Evolutionary conservation across 2,888 invertebrate genomes (phyloP).

Genomic region (Drosophila tripunctata): DNA sequence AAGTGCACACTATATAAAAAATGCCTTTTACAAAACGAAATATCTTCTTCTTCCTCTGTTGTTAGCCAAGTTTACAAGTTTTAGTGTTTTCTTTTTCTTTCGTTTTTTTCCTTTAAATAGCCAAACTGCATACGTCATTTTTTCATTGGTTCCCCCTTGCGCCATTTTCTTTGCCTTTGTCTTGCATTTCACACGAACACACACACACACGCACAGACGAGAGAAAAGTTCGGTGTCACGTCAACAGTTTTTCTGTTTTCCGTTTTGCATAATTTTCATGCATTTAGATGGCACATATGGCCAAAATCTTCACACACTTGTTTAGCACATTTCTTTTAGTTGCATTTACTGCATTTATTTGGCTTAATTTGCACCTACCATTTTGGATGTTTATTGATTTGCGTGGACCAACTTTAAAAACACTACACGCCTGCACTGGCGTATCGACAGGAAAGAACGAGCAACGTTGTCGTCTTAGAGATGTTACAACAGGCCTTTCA

Average conservation of each 20-base stretch:
- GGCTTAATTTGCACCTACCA: slow-evolving; percentile 82
- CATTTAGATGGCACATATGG: slow-evolving; percentile 4
- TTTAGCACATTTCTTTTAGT: slow-evolving; percentile 8
- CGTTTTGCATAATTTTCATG: slow-evolving; percentile 38
- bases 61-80: slow-evolving; percentile 13
- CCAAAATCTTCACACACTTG: slow-evolving; percentile 24
- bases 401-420: slow-evolving; percentile 87
- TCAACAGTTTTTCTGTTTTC: slow-evolving; percentile 63
- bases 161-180: slow-evolving; percentile 72
- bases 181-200: slow-evolving; percentile 68
- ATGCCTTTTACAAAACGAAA: slow-evolving; percentile 13
- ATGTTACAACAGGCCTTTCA: slow-evolving; percentile 10
- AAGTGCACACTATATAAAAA: slow-evolving; percentile 9
- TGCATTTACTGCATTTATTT: slow-evolving; percentile 40
- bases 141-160: slow-evolving; percentile 42
- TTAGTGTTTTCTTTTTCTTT: too few relatives aligned
- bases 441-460: slow-evolving; percentile 92
- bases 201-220: slow-evolving; percentile 19
- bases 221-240: slow-evolving; percentile 44
- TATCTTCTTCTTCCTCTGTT: slow-evolving; percentile 20
- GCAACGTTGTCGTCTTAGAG: slow-evolving; percentile 44
- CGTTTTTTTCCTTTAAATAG: slow-evolving; percentile 35
- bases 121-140: slow-evolving; percentile 81
- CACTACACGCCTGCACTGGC: slow-evolving; percentile 95
- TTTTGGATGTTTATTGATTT: slow-evolving; percentile 89